Base-by-base conservation (phyloP, 64 coral and sea anemone species). In the Actinia tenebrosa region DNA sequence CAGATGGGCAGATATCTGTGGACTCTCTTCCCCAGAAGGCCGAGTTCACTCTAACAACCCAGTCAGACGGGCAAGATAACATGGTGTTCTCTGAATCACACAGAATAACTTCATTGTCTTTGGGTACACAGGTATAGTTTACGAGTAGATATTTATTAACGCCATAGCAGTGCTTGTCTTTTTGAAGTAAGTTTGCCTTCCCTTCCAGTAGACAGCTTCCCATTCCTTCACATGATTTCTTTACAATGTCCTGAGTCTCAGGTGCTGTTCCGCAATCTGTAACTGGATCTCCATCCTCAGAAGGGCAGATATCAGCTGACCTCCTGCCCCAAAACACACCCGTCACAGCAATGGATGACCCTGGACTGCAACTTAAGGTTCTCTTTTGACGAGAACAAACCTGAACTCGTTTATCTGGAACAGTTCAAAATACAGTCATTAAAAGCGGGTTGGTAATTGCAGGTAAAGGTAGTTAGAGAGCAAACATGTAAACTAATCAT, bases 11-110 rank as follows among this genome's bases (percentile, higher is more conserved):
- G 16, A 97, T 78, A 10, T 86, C 86, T 0, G 56, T 23, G 45
- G 66, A 84, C 66, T 97, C 80, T 44, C 94, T 85, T 16, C 94
- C 94, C 94, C 94, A 97, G 77, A 97, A 97, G 0, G 94, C 94
- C 14, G 94, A 93, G 37, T 97, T 97, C 5, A 97, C 86, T 30
- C 88, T 97, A 27, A 97, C 61, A 26, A 97, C 23, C 94, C 94
- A 97, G 54, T 97, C 91, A 64, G 94, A 97, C 0, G 94, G 94
- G 13, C 94, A 97, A 15, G 80, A 85, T 13, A 97, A 84, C 55
- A 93, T 42, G 7, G 94, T 84, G 10, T 71, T 86, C 64, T 97
- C 94, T 27, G 94, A 93, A 53, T 97, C 84, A 53, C 94, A 97
- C 22, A 97, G 78, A 86, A 97, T 44, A 17, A 90, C 72, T 53